Percentiles rank a stretch among this genome's conserved stretches.
phyloP scores from a whole-genome alignment of 1,140 invertebrate species.

The Pseudachorutes palmiensis region DNA sequence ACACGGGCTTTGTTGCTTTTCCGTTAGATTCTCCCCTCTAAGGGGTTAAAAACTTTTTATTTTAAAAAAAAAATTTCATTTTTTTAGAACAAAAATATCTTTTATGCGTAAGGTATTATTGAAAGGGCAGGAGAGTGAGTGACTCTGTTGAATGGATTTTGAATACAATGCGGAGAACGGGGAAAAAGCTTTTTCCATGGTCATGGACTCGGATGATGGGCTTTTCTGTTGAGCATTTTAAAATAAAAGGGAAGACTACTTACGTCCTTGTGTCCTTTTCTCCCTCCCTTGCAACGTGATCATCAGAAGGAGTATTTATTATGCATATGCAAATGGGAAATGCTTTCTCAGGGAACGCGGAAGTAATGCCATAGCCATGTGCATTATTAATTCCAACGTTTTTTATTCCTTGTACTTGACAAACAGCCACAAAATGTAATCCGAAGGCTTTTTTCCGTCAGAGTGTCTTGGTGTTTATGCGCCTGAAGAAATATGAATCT shows the following conservation, averaged over 20 bases:
- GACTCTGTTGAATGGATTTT: not conserved
- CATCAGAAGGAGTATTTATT: constrained; percentile 11
- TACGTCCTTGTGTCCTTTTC: not conserved
- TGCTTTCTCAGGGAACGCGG: constrained; percentile 21
- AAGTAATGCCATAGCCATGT: constrained; percentile 18
- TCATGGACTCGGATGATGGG: constrained; percentile 3
- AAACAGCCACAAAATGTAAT: not conserved
- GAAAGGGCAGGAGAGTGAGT: not conserved
- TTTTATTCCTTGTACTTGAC: not conserved
- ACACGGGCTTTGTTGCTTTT: no score
- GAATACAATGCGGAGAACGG: not conserved
- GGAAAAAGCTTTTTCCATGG: not conserved
- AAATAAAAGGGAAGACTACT: constrained; percentile 15
- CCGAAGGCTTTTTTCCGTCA: constrained; percentile 2
- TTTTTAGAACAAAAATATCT: not conserved
- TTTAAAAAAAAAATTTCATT: not conserved
- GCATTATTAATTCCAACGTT: constrained; percentile 10
- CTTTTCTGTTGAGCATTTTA: no score
- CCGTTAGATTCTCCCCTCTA: no score
- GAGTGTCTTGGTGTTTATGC: not conserved
- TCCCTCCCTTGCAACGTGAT: constrained; percentile 6
- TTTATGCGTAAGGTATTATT: not conserved
- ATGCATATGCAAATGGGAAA: constrained; percentile 22
- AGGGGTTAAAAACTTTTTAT: no score
- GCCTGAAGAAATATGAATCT: not conserved